Conservation (phyloP, 2,113 vertebrate species). For the Agelaius tricolor region DNA sequence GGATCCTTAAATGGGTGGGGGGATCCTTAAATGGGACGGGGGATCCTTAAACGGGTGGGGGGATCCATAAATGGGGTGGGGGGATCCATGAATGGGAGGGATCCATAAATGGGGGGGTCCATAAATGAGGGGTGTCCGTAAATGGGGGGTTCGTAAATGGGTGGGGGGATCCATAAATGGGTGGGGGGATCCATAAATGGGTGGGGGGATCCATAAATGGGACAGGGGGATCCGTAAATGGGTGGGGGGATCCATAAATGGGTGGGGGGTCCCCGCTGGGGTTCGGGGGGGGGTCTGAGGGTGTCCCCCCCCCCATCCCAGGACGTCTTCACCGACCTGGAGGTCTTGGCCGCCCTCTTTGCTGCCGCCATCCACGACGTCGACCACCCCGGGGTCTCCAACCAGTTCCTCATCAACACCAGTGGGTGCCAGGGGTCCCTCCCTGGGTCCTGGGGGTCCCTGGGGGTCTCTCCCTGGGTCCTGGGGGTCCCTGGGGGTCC, state of each 20-base stretch:
- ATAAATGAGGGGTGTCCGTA: no score
- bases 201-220: no score
- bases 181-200: no score
- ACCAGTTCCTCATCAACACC: not conserved
- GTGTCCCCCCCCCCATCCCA: not conserved
- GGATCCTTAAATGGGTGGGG: no score
- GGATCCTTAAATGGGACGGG: no score
- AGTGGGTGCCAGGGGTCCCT: not conserved
- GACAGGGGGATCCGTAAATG: no score
- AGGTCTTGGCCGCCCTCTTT: not conserved
- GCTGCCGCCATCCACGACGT: not conserved
- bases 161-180: not conserved
- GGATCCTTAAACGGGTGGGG: no score
- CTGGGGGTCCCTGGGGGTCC: not conserved
- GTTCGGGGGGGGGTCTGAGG: not conserved
- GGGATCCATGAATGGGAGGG: no score
- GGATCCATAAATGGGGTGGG: no score
- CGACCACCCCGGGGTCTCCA: not conserved
- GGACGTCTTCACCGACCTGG: not conserved
- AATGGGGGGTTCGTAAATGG: no score
- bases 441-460: no score
- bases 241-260: not conserved
- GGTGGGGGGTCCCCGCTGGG: not conserved
- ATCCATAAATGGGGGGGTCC: no score
- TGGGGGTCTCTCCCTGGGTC: rapidly evolving